Conservation (phyloP, 2,888 invertebrate genomes). For the Drosophila anomalata region DNA sequence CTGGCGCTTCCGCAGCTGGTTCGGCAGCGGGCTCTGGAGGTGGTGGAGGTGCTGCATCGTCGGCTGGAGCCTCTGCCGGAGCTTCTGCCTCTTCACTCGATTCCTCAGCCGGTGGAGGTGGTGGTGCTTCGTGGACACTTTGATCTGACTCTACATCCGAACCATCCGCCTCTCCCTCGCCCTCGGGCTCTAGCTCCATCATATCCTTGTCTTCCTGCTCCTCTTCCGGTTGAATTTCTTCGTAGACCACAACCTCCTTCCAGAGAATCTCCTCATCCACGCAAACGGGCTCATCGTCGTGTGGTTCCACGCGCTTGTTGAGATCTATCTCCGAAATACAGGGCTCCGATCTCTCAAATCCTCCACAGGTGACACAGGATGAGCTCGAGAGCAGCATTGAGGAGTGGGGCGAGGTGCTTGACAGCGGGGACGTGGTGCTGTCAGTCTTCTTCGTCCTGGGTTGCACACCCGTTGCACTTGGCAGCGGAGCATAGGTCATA, state of each 20-base stretch:
- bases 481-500: constrained; percentile 40
- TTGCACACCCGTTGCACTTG: constrained; percentile 22
- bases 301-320: constrained; percentile 56
- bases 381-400: constrained; percentile 70
- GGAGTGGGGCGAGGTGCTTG: constrained; percentile 59
- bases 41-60: constrained; percentile 5
- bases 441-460: constrained; percentile 28
- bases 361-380: constrained; percentile 66
- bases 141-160: constrained; percentile 41
- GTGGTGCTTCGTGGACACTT: constrained; percentile 6
- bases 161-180: neutral
- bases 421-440: constrained; percentile 36
- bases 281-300: constrained; percentile 55
- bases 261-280: constrained; percentile 65
- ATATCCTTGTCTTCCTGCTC: constrained; percentile 38
- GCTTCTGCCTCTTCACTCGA: constrained; percentile 13
- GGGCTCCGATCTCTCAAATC: constrained; percentile 59
- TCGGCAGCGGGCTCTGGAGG: constrained; percentile 6
- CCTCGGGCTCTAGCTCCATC: constrained; percentile 24
- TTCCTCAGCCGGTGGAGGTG: constrained; percentile 5
- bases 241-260: constrained; percentile 62
- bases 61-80: constrained; percentile 9
- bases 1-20: constrained; percentile 2
- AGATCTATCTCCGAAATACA: constrained; percentile 58
- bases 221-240: constrained; percentile 51